A percentile compares a stretch with the other conserved stretches of the same genome.
Conservation (phyloP, 2,888 invertebrate genomes). For the Yponomeuta malinellus region DNA sequence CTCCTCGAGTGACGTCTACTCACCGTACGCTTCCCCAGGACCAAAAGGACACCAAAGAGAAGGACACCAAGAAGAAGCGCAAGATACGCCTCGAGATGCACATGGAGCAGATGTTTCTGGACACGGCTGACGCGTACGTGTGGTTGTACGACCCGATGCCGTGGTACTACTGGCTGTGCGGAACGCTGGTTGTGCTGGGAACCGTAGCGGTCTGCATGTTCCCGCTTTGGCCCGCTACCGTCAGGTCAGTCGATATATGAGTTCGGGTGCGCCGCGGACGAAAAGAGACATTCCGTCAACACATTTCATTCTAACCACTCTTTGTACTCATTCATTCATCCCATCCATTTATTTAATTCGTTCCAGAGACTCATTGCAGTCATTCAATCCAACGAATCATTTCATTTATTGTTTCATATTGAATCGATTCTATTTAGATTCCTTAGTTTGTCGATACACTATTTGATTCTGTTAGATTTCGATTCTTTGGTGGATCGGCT, state of each 20-base stretch:
- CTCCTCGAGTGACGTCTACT: too few relatives aligned
- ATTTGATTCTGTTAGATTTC: too few relatives aligned
- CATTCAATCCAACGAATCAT: too few relatives aligned
- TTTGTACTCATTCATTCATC: too few relatives aligned
- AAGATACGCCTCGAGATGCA: constrained; percentile 99
- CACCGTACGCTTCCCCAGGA: constrained; percentile 33
- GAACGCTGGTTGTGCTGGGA: constrained; percentile 91
- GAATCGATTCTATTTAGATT: too few relatives aligned
- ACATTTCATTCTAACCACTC: too few relatives aligned
- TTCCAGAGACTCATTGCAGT: too few relatives aligned
- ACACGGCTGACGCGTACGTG: constrained; percentile 96
- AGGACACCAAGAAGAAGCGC: constrained; percentile 81
- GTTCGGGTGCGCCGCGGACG: neutral
- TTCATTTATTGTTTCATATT: too few relatives aligned
- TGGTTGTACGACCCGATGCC: constrained; percentile 99
- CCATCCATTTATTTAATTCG: too few relatives aligned
- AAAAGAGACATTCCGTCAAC: too few relatives aligned
- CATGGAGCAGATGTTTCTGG: constrained; percentile 94
- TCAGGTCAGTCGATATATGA: constrained; percentile 73
- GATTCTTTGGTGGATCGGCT: too few relatives aligned
- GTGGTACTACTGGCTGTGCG: constrained; percentile 94
- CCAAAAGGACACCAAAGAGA: constrained; percentile 49
- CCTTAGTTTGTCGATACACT: too few relatives aligned
- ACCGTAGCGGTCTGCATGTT: constrained; percentile 97
- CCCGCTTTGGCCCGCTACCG: constrained; percentile 98